Base-by-base conservation (phyloP, 2,888 invertebrate genomes). In the Gortyna flavago region DNA sequence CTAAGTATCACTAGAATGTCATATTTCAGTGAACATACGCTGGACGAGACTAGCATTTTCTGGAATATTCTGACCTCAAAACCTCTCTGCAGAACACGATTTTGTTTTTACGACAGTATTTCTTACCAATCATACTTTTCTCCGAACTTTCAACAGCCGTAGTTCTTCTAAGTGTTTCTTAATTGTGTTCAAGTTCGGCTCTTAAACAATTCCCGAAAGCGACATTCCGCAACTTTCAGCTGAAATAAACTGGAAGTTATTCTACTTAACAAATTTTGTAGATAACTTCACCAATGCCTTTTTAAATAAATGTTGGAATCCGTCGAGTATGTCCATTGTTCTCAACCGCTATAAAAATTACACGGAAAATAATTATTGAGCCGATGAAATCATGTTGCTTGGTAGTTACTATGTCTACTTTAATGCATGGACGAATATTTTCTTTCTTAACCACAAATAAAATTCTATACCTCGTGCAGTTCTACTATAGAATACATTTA, bases 201-300 rank as follows among this genome's bases (percentile, higher is more conserved):
- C 85, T 88, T 84, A 89, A 88, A 87, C 87, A 90, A 89, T 89
- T 87, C 90, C 90, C 89, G 73, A 89, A 88, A 87, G 90, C 84
- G 90, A 91, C 90, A 91, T 90, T 91, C 90, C 85, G 77, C 81
- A 89, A 91, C 87, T 91, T 90, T 89, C 86, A 81, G 88, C 85
- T 83, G 83, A 88, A 89, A 90, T 87, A 89, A 89, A 89, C 83
- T 86, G 71, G 73, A 89, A 88, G 89, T 89, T 88, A 88, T 87
- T 88, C 88, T 89, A 89, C 89, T 91, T 90, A 85, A 91, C 90
- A 88, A 88, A 90, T 90, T 89, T 90, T 84, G 83, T 79, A 87
- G 85, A 86, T 90, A 89, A 89, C 89, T 91, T 89, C 77, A 87
- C 84, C 89, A 83, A 85, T 86, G 85, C 77, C 79, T 87, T 89